phyloP scores from a whole-genome alignment of 2,797 vertebrate species.

The Propithecus deckenii region DNA sequence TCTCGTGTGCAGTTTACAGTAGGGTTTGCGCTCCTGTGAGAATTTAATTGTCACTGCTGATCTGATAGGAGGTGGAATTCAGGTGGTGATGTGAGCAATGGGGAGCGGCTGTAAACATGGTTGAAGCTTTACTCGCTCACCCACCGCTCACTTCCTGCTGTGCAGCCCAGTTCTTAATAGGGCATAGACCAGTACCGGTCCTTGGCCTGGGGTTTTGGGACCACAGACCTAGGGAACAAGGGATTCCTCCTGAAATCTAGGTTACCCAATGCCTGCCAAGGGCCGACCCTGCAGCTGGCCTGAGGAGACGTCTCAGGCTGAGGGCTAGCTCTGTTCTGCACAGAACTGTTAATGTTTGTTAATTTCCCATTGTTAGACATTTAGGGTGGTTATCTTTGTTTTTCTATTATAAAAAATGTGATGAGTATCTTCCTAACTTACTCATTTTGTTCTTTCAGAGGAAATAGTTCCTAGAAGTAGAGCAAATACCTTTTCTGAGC shows the following conservation, averaged over 20 bases:
- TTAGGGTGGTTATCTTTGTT: not conserved
- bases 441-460: not conserved
- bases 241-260: not conserved
- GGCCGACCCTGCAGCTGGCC: not conserved
- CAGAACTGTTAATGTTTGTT: not conserved
- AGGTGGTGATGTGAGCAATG: too few relatives aligned
- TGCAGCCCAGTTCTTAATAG: too few relatives aligned
- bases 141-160: too few relatives aligned
- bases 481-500: not conserved
- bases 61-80: too few relatives aligned
- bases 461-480: not conserved
- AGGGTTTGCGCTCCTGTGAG: too few relatives aligned
- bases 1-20: too few relatives aligned
- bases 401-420: not conserved
- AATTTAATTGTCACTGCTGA: too few relatives aligned
- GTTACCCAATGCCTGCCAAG: not conserved
- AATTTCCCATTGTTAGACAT: not conserved
- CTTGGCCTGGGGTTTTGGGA: too few relatives aligned
- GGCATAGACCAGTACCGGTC: too few relatives aligned
- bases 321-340: not conserved
- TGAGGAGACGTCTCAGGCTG: not conserved
- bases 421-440: not conserved
- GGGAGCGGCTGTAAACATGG: too few relatives aligned
- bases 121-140: too few relatives aligned
- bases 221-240: too few relatives aligned